phyloP scores from a whole-genome alignment of 2,888 invertebrate genomes.

The Melanargia galathea region DNA sequence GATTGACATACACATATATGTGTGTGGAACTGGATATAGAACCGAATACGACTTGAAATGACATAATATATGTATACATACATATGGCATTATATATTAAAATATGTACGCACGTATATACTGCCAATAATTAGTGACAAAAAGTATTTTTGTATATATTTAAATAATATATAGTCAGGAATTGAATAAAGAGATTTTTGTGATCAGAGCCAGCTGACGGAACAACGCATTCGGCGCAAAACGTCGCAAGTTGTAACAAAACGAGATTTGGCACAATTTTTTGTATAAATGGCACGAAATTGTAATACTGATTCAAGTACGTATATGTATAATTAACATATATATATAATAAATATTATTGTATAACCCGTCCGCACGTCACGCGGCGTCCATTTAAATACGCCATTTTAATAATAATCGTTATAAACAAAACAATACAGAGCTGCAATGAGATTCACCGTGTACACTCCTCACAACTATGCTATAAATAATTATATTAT shows the following conservation, averaged over 20 bases:
- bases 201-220: constrained; percentile 23
- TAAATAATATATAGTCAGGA: too few species aligned
- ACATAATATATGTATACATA: too few species aligned
- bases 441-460: constrained; percentile 52
- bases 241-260: not conserved
- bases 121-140: not conserved
- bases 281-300: constrained; percentile 52
- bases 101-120: not conserved
- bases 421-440: constrained; percentile 39
- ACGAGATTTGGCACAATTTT: constrained; percentile 55
- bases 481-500: constrained; percentile 41
- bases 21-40: not conserved
- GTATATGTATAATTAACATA: not conserved
- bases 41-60: not conserved
- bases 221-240: not conserved
- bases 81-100: not conserved
- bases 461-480: constrained; percentile 40
- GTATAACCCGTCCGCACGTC: constrained; percentile 42
- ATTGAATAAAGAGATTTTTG: not conserved
- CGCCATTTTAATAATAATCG: constrained; percentile 2
- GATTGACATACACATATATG: not conserved
- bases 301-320: constrained; percentile 51
- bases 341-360: not conserved
- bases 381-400: constrained; percentile 41
- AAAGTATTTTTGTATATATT: too few species aligned